phyloP scores from a whole-genome alignment of 2,113 vertebrate genomes.

The Suncus etruscus region DNA sequence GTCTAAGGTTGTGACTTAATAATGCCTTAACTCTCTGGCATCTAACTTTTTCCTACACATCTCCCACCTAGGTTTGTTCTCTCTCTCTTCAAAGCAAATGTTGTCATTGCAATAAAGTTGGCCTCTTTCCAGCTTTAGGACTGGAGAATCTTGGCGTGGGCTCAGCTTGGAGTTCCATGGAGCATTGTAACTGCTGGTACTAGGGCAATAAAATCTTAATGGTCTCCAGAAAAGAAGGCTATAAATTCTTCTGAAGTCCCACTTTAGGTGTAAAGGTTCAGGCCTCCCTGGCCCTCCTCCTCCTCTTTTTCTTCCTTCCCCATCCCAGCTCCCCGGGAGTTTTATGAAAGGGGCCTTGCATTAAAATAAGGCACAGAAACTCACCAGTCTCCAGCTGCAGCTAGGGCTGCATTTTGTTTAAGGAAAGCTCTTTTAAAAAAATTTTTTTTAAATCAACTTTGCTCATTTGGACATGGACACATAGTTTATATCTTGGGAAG shows the following conservation, averaged over 20 bases:
- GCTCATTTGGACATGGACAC: slow-evolving; percentile 40
- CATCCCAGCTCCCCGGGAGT: background rate
- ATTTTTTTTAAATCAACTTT: slow-evolving; percentile 42
- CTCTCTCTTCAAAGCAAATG: slow-evolving; percentile 77
- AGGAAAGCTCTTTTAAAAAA: slow-evolving; percentile 16
- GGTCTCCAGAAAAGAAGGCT: slow-evolving; percentile 86
- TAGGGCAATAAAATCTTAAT: slow-evolving; percentile 87
- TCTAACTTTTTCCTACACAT: slow-evolving; percentile 69
- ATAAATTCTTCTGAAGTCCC: slow-evolving; percentile 89
- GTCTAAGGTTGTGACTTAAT: background rate
- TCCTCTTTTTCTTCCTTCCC: background rate
- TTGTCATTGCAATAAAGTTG: slow-evolving; percentile 76
- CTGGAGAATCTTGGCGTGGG: slow-evolving; percentile 80
- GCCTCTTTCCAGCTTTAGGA: slow-evolving; percentile 82
- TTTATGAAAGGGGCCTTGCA: slow-evolving; percentile 85
- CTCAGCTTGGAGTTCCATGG: slow-evolving; percentile 82
- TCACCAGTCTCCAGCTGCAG: slow-evolving; percentile 71
- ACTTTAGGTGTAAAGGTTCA: slow-evolving; percentile 85
- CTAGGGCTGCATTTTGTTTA: slow-evolving; percentile 70
- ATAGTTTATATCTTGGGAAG: background rate
- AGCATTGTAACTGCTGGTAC: slow-evolving; percentile 87
- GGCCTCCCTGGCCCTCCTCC: slow-evolving; percentile 70
- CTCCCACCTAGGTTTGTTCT: slow-evolving; percentile 50
- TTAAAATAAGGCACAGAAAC: slow-evolving; percentile 81
- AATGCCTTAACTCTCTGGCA: slow-evolving; percentile 56